Conservation (phyloP, 2,113 vertebrate genomes). For the Poeciliopsis prolifica region DNA sequence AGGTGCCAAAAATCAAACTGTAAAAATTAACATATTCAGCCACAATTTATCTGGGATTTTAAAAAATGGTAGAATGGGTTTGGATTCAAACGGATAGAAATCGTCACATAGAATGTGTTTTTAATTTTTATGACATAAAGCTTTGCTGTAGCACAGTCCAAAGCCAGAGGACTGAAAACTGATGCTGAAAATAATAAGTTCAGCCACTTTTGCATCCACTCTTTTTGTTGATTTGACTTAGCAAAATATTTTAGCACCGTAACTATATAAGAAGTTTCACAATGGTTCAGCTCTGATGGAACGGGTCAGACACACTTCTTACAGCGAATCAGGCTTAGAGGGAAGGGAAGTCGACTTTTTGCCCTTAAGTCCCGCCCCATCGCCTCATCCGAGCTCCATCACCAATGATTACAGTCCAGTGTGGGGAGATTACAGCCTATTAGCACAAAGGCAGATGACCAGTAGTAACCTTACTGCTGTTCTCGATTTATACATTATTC, state of each 20-base stretch:
- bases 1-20: too few species aligned
- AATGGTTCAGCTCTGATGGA: constrained; percentile 15
- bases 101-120: too few species aligned
- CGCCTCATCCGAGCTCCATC: constrained; percentile 74
- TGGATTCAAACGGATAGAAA: too few species aligned
- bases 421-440: constrained; percentile 81
- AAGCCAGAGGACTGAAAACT: too few species aligned
- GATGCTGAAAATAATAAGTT: too few species aligned
- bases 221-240: not conserved
- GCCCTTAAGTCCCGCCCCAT: constrained; percentile 63
- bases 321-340: constrained; percentile 56
- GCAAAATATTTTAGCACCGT: constrained; percentile 2
- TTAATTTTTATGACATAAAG: too few species aligned
- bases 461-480: constrained; percentile 73
- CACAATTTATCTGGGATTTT: too few species aligned
- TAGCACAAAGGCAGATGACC: constrained; percentile 69
- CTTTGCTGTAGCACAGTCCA: too few species aligned
- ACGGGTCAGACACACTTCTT: constrained; percentile 43
- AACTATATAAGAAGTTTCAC: not conserved
- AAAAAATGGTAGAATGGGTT: too few species aligned
- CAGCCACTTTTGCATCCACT: too few species aligned
- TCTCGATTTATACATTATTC: constrained; percentile 48
- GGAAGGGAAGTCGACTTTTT: constrained; percentile 40
- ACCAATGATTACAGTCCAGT: constrained; percentile 80
- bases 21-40: not conserved